Base-by-base conservation (phyloP, 2,797 vertebrate genomes). In the Coregonus suidteri region DNA sequence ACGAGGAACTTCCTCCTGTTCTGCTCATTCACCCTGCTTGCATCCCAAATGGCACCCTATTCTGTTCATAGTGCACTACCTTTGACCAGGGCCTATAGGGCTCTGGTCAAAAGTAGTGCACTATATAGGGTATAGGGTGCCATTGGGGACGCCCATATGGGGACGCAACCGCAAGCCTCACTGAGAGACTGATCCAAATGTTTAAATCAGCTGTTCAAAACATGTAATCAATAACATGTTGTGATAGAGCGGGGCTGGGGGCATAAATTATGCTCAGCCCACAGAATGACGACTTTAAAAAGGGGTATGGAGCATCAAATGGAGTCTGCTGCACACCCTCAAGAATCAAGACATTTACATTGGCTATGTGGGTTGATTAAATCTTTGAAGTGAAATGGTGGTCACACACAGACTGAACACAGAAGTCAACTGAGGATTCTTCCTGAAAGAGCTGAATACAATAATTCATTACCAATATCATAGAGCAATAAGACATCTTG, bases 201-300 rank as follows among this genome's bases (percentile, higher is more conserved):
- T 71, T 79, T 79, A 41, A 47, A 79, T 85, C 83, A 84, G 80
- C 80, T 78, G 79, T 76, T 88, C 84, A 75, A 74, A 80, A 76
- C 81, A 70, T 79, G 86, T 84, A 80, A 83, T 4, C 25, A 53
- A 79, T 81, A 81, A 86, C 83, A 78, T 77, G 77, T 76, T 80
- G 76, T 85, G 84, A 86, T 82, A 82, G 76, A 81, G 68, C 1
- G 9, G 41, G 41, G 41, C 41, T 13, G 6, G 66, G 66, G 81
- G 25, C 77, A 78, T 87, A 75, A 90, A 88, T 88, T 82, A 90
- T 88, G 88, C 89, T 87, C 81, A 79, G 85, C 75, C 83, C 86
- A 84, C 74, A 80, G 80, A 90, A 86, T 82, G 80, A 51, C 76
- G 59, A 79, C 83, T 80, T 76, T 11, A 72, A 73, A 18, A 6